phyloP scores from a whole-genome alignment of 2,888 invertebrate species.

The Diaprepes abbreviatus region DNA sequence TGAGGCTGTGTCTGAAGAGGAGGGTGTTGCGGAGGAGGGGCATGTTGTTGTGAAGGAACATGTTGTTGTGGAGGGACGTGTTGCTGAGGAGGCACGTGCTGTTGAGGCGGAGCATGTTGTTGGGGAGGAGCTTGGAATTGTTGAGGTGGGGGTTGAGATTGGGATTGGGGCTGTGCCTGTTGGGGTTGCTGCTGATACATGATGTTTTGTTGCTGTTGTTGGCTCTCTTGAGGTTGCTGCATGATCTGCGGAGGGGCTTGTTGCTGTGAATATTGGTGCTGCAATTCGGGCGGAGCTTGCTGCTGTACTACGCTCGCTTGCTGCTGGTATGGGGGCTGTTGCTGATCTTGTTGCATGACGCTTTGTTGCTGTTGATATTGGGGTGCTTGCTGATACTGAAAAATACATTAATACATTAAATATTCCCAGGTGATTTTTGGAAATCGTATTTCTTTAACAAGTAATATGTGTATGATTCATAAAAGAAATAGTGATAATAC shows the following conservation, averaged over 20 bases:
- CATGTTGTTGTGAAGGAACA: slow-evolving; percentile 7
- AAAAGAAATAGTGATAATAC: too few relatives aligned
- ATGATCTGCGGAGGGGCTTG: slow-evolving; percentile 19
- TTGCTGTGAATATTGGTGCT: slow-evolving; percentile 41
- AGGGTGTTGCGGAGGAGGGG: slow-evolving; percentile 5
- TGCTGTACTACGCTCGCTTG: slow-evolving; percentile 37
- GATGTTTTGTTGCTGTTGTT: slow-evolving; percentile 35
- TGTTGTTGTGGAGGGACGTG: slow-evolving; percentile 24
- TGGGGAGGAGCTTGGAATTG: slow-evolving; percentile 18
- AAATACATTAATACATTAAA: too few relatives aligned
- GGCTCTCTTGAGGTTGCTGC: slow-evolving; percentile 38
- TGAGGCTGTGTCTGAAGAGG: slow-evolving; percentile 34
- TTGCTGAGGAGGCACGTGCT: slow-evolving; percentile 22
- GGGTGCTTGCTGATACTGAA: slow-evolving; percentile 33
- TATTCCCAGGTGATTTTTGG: too few relatives aligned
- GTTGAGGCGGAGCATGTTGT: slow-evolving; percentile 1
- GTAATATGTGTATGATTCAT: too few relatives aligned
- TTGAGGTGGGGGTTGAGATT: slow-evolving; percentile 8
- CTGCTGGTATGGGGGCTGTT: slow-evolving; percentile 51
- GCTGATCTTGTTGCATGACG: slow-evolving; percentile 26
- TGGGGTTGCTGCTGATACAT: slow-evolving; percentile 29
- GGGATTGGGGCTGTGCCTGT: slow-evolving; percentile 6
- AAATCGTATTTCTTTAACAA: too few relatives aligned
- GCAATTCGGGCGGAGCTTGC: slow-evolving; percentile 35
- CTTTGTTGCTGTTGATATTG: slow-evolving; percentile 49